A percentile compares a stretch with the other conserved stretches of the same genome.
Conservation (phyloP, 2,797 vertebrate species). For the Miichthys miiuy region DNA sequence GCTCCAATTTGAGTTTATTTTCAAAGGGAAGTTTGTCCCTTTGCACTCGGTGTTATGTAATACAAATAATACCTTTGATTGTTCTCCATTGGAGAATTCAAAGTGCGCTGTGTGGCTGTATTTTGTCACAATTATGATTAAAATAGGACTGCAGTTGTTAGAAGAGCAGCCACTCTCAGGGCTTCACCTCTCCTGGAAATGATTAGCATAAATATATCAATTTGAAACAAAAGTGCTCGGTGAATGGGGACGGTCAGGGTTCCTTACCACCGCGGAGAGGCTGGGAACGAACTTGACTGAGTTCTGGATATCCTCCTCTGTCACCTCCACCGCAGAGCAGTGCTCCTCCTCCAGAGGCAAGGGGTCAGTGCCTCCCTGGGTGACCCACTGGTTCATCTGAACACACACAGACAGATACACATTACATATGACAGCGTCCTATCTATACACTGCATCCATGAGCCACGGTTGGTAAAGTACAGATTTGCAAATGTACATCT, state of each 20-base stretch:
- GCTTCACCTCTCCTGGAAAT: neutral
- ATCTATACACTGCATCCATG: neutral
- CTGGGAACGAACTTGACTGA: constrained; percentile 96
- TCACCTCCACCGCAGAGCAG: constrained; percentile 95
- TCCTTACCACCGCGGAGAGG: constrained; percentile 94
- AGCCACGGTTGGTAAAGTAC: neutral
- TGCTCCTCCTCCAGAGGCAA: constrained; percentile 96
- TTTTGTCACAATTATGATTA: constrained; percentile 1
- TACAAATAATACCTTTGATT: neutral
- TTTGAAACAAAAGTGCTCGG: neutral
- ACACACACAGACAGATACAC: neutral
- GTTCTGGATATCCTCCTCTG: constrained; percentile 98
- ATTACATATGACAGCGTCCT: neutral
- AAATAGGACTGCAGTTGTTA: neutral
- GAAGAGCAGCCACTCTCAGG: neutral
- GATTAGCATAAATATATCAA: neutral
- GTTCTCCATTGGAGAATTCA: neutral
- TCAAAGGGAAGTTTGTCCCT: neutral
- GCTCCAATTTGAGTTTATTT: neutral
- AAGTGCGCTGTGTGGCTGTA: neutral
- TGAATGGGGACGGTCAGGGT: rapidly evolving
- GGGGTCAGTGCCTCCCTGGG: constrained; percentile 85
- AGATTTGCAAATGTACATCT: neutral
- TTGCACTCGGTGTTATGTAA: neutral
- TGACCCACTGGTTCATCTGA: constrained; percentile 94